Conservation (phyloP, 2,888 invertebrate genomes). For the Agrypnus murinus region DNA sequence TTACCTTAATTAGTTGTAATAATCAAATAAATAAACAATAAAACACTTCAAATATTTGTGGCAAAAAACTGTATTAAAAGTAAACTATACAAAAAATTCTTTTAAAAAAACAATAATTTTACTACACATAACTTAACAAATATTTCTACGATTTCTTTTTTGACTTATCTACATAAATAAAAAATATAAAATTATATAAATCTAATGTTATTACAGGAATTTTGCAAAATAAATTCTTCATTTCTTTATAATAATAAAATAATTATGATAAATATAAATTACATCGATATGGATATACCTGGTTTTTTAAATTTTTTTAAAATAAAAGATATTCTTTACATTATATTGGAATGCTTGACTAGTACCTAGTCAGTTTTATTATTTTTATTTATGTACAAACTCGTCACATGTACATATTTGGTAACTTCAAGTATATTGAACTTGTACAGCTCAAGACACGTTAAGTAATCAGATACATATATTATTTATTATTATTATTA, state of each 20-base stretch:
- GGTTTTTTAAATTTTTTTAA: slow-evolving; percentile 56
- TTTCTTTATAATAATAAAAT: slow-evolving; percentile 15
- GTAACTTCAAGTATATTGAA: slow-evolving; percentile 71
- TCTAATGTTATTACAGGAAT: slow-evolving; percentile 64
- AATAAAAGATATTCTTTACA: slow-evolving; percentile 64
- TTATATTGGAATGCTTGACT: slow-evolving; percentile 67
- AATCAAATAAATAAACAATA: slow-evolving; percentile 6
- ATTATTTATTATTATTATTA: too few species aligned
- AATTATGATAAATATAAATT: slow-evolving; percentile 58
- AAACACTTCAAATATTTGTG: slow-evolving; percentile 46
- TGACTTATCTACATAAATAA: slow-evolving; percentile 63
- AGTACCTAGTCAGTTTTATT: slow-evolving; percentile 69
- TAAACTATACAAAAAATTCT: slow-evolving; percentile 68
- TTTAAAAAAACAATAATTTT: slow-evolving; percentile 66
- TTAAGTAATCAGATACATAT: neutral
- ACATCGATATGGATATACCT: slow-evolving; percentile 65
- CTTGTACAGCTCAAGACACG: slow-evolving; percentile 31
- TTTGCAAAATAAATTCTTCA: slow-evolving; percentile 59
- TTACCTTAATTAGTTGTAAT: too few species aligned
- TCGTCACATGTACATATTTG: slow-evolving; percentile 71
- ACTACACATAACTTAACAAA: slow-evolving; percentile 67
- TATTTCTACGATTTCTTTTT: slow-evolving; percentile 59
- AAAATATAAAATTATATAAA: slow-evolving; percentile 65
- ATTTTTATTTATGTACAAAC: slow-evolving; percentile 66
- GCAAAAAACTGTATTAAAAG: slow-evolving; percentile 70